Conservation (phyloP, 2,797 vertebrate species). For the Pyrocephalus nanus region DNA sequence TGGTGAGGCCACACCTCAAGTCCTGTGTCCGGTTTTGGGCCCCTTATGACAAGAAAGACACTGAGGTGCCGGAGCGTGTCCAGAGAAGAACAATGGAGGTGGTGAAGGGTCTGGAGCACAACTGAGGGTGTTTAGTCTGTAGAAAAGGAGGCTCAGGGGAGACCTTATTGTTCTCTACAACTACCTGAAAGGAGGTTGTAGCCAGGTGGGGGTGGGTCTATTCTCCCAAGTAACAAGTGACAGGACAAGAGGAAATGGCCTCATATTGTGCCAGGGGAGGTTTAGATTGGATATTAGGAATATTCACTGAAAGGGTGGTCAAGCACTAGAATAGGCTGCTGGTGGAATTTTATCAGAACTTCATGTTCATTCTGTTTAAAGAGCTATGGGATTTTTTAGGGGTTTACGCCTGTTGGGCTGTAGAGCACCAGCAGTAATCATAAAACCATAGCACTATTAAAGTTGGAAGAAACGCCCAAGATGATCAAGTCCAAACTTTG, state of each 20-base stretch:
- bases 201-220: fast-evolving
- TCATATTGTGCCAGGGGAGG: not conserved
- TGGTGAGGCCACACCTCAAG: fast-evolving
- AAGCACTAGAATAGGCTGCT: not conserved
- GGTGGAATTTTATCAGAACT: not conserved
- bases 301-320: not conserved
- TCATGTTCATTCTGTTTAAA: not conserved
- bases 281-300: not conserved
- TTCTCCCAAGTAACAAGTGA: not conserved
- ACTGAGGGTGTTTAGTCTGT: not conserved
- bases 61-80: fast-evolving
- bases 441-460: not conserved
- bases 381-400: not conserved
- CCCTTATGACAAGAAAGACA: not conserved
- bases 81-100: fast-evolving
- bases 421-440: not conserved
- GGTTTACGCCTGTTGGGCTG: not conserved
- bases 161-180: fast-evolving
- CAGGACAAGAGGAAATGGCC: not conserved
- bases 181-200: not conserved
- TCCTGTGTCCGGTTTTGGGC: not conserved
- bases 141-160: not conserved
- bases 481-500: not conserved
- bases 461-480: not conserved
- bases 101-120: not conserved